Evolutionary conservation across 2,888 invertebrate genomes (phyloP), one percentile per base, ranked within the genome.

Genomic region (Coleophora flavipennella): DNA sequence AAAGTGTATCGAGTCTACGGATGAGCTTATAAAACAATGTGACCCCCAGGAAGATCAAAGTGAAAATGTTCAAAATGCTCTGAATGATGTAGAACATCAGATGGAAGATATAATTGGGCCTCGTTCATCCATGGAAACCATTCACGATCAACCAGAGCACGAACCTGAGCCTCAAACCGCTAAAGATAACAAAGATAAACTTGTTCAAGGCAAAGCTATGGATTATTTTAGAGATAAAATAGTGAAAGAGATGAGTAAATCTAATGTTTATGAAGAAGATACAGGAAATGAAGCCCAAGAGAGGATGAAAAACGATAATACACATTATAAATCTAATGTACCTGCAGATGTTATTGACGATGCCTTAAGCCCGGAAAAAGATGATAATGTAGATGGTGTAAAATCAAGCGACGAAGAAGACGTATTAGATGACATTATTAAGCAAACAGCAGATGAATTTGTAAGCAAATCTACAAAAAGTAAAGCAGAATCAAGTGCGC

Each of bases 401-500:
- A 33, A 7, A 34, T 20, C 20, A 3, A 25, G n/a, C 10, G 12
- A 34, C 2, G 34, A 34, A 20, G 32, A 38, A 11, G 34, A 38
- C 11, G 13, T 28, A 8, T 26, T 40, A 32, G 31, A 34, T 8
- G 25, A 33, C 35, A 45, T 42, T 12, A 48, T 37, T 4, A 41
- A 40, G 13, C 33, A 39, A 14, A 44, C 35, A 39, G 43, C 43
- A 1, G 42, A 41, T 13, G 43, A 39, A n/a, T 34, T 33, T 12
- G 29, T 41, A 29, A 2, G 14, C 1, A 39, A 45, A 11, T 25
- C 20, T 20, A 20, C 3, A 9, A 6, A 32, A 11, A 13, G 2
- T 13, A 13, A 3, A 11, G 3, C 35, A 6, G 35, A 26, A n/a
- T 1, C 2, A 12, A 11, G 3, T 8, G n/a, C 10, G 9, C 10